A percentile compares a stretch with the other conserved stretches of the same genome.
Conservation (phyloP, 2,888 invertebrate species). For the Troides aeacus region DNA sequence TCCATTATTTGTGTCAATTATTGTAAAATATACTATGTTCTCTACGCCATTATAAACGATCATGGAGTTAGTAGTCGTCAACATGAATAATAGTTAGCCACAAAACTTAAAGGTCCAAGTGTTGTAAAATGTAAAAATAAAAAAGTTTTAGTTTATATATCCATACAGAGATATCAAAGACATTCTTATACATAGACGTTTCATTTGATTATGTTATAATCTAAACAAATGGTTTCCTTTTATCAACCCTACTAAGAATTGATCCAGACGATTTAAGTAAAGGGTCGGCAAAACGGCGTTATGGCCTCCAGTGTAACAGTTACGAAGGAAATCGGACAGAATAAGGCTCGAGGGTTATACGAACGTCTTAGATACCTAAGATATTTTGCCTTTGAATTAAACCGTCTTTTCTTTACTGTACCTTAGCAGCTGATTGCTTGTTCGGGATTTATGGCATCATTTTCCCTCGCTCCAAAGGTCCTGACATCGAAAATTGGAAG, state of each 20-base stretch:
- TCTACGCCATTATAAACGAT: too few relatives aligned
- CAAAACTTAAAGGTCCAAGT: too few relatives aligned
- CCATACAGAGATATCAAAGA: too few relatives aligned
- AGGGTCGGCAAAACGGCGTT: constrained; percentile 49
- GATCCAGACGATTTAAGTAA: constrained; percentile 50
- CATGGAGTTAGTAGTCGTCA: too few relatives aligned
- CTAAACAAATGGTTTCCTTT: background rate
- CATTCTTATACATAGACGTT: too few relatives aligned
- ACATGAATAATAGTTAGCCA: too few relatives aligned
- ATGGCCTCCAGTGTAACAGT: constrained; percentile 39
- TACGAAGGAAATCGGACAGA: constrained; percentile 35
- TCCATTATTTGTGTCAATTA: too few relatives aligned
- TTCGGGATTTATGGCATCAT: constrained; percentile 15
- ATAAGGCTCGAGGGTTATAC: constrained; percentile 35
- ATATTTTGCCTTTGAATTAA: constrained; percentile 22
- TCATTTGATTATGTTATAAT: too few relatives aligned
- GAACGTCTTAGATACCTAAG: constrained; percentile 25
- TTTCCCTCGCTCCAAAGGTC: background rate
- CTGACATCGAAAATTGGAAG: background rate
- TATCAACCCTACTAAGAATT: constrained; percentile 33
- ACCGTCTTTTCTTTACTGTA: constrained; percentile 21
- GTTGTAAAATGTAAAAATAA: too few relatives aligned
- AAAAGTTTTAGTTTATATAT: too few relatives aligned
- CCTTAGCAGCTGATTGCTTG: constrained; percentile 25
- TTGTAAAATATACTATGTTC: too few relatives aligned